Base-by-base conservation (phyloP, 2,888 invertebrate species). In the Bombylius discolor region DNA sequence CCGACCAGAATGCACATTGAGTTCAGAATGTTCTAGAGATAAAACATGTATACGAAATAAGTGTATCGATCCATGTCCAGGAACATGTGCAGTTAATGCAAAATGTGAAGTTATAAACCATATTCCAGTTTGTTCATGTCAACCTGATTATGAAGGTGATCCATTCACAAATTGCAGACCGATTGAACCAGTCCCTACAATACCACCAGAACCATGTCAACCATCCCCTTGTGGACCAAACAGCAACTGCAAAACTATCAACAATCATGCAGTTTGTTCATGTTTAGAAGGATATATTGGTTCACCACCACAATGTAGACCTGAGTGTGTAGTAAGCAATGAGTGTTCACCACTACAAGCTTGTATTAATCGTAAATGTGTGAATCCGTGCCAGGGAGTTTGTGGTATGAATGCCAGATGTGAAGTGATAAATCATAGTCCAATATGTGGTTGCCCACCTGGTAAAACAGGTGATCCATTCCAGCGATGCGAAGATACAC, bases 391-490 rank as follows among this genome's bases (percentile, higher is more conserved):
- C 62, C 80, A 81, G 33, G 83, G 83, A 42, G 78, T 82, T 31
- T 89, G 87, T 67, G 87, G 87, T 13, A 75, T 81, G 61, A 81
- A 82, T 65, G 78, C 87, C 42, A 78, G 81, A 60, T 88, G 88
- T 68, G 78, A 81, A 67, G 84, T 85, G 8, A 80, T 83, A 59
- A 83, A 85, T 68, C 84, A 85, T 67, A 83, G 82, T 67, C 83
- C 85, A 4, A 82, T 84, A 62, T 85, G 85, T 66, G 81, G 79
- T 64, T 87, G 87, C 68, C 74, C 77, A 56, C 68, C 74, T 52
- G 82, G 83, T 42, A 77, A 74, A 56, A 77, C 83, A 33, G 89
- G 89, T 46, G 88, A 89, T 81, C 88, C 89, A 53, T 87, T 89
- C 73, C 82, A 82, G 68, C 81, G 84, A 62, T 87, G 87, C 67